Base-by-base conservation (phyloP, 2,888 invertebrate genomes). In the Lacanobia oleracea region DNA sequence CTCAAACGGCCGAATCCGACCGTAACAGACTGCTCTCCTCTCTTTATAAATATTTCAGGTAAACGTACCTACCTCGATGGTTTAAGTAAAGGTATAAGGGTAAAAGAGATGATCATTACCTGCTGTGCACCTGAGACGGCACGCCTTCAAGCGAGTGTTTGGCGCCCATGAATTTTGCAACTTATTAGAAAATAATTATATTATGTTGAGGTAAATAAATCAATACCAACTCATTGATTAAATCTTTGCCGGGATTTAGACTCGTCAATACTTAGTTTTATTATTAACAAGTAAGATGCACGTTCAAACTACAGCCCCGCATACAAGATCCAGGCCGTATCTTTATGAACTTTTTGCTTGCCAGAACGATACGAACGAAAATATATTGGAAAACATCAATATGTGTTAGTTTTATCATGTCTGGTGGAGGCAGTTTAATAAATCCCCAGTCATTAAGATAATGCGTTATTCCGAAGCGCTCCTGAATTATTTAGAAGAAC, bases 401-500 rank as follows among this genome's bases (percentile, higher is more conserved):
- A 67, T 56, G 65, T 68, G 37, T 40, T 69, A 74, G 45, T 75
- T 81, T 72, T 73, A 75, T 78, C 67, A 65, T 71, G 81, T 79
- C 79, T 77, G 50, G 61, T 59, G 73, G 61, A 62, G 77, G 67
- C 69, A 82, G 73, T 78, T 85, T 84, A 82, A 83, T 85, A 89
- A 88, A 88, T 88, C 77, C 70, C 73, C 70, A 76, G 81, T 83
- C 81, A 81, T 84, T 81, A 84, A 79, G 70, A 72, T 81, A 83
- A 86, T 88, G 82, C 77, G 84, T 87, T 87, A 88, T 88, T 88
- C 67, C 67, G 78, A 60, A 72, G 62, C 72, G 66, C 75, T 81
- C 75, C 75, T 83, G 89, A 89, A 90, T 89, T 89, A 88, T 90
- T 90, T 88, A 89, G 85, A 80, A 82, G 87, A 87, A 90, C 87